Evolutionary conservation across 1,140 invertebrate species (phyloP).

Genomic region (Euura saliciscinereae): DNA sequence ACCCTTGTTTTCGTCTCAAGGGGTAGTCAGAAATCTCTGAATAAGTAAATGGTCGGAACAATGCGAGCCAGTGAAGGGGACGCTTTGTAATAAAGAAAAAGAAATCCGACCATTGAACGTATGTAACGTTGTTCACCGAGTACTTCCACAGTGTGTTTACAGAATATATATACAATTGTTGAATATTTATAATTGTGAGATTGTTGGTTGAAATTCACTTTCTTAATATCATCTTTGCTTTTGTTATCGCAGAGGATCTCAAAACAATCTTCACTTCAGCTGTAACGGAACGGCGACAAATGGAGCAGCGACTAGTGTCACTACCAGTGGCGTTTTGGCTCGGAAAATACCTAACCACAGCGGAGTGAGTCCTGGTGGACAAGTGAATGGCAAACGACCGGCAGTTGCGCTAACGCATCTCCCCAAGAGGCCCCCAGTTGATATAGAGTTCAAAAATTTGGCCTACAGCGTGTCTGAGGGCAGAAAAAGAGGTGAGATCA

Average conservation of each 20-base stretch:
- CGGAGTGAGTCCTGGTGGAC: conserved; percentile 43
- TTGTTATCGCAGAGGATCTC: conserved; percentile 65
- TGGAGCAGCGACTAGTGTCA: conserved; percentile 55
- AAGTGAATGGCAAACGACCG: conserved; percentile 49
- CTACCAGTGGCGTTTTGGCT: conserved; percentile 59
- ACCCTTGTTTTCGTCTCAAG: too few species aligned
- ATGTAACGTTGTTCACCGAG: too few species aligned
- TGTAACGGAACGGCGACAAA: conserved; percentile 68
- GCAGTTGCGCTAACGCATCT: conserved; percentile 73
- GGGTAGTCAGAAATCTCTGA: too few species aligned
- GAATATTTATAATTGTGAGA: too few species aligned
- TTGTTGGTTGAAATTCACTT: too few species aligned
- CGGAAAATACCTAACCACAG: conserved; percentile 73
- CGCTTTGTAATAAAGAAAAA: too few species aligned
- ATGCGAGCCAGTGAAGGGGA: too few species aligned
- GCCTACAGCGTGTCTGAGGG: conserved; percentile 86
- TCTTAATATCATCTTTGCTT: too few species aligned
- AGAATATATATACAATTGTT: too few species aligned
- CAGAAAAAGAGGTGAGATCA: conserved; percentile 68
- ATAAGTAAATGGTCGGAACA: too few species aligned
- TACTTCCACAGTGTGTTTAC: too few species aligned
- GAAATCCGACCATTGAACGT: too few species aligned
- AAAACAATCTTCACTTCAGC: conserved; percentile 64
- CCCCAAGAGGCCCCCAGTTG: conserved; percentile 81
- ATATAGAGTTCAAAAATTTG: conserved; percentile 85